phyloP scores from a whole-genome alignment of 2,113 vertebrate species.

The Percina caprodes region DNA sequence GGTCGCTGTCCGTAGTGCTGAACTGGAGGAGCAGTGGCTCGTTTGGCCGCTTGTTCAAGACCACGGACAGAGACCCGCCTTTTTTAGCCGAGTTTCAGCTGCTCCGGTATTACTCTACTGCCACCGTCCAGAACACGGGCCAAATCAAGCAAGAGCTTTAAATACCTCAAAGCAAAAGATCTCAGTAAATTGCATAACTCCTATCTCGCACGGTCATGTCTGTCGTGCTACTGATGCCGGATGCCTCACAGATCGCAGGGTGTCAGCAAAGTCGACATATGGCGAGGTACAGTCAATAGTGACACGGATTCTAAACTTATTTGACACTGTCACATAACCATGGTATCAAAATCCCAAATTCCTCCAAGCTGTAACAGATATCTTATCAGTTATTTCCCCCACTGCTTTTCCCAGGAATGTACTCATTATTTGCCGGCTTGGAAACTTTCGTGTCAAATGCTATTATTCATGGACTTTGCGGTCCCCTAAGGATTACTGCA shows the following conservation, averaged over 20 bases:
- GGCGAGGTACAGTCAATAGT: neutral
- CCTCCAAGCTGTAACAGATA: neutral
- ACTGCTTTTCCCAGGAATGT: neutral
- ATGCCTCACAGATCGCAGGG: slow-evolving; percentile 32
- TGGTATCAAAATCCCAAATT: neutral
- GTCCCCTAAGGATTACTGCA: slow-evolving; percentile 9
- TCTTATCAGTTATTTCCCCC: neutral
- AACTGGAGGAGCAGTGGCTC: neutral
- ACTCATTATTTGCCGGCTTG: slow-evolving; percentile 13
- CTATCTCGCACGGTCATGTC: slow-evolving; percentile 33
- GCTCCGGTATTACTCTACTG: neutral
- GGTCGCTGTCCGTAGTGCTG: slow-evolving; percentile 65
- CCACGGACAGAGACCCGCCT: slow-evolving; percentile 26
- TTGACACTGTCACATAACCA: neutral
- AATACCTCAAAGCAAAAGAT: slow-evolving; percentile 38
- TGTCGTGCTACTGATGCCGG: slow-evolving; percentile 36
- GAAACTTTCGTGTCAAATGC: slow-evolving; percentile 41
- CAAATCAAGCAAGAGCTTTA: slow-evolving; percentile 17
- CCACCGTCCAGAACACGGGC: neutral
- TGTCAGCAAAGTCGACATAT: slow-evolving; percentile 8
- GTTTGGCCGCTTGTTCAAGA: neutral
- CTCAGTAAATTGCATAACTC: slow-evolving; percentile 39
- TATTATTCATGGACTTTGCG: neutral
- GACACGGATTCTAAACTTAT: neutral
- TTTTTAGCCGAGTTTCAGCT: neutral